Percentiles rank a stretch among this genome's conserved stretches.
Conservation (phyloP, 1,140 invertebrate species). For the Temnothorax nylanderi region DNA sequence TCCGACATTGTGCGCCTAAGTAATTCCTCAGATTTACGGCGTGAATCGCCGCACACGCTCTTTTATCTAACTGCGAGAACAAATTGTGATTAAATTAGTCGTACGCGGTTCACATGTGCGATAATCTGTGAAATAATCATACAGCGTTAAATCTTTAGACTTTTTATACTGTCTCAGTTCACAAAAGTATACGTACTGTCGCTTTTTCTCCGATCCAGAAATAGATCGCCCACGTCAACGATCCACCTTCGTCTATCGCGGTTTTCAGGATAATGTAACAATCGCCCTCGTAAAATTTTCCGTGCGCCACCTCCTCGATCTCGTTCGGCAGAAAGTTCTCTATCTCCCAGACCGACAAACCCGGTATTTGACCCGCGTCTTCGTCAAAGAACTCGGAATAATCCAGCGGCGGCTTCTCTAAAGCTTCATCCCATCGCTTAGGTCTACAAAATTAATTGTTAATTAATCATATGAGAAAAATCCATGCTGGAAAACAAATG, state of each 20-base stretch:
- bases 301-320: conserved; percentile 96
- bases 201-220: conserved; percentile 99
- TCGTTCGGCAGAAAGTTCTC: conserved; percentile 99
- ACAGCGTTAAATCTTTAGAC: not conserved
- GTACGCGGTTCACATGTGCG: too few species aligned
- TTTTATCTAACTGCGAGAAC: conserved; percentile 94
- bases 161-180: not conserved
- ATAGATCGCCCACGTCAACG: conserved; percentile 97
- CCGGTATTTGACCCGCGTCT: conserved; percentile 96
- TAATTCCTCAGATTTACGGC: conserved; percentile 99
- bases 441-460: conserved; percentile 86
- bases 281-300: conserved; percentile 99
- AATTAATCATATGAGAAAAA: conserved; percentile 24
- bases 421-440: conserved; percentile 96
- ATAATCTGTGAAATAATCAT: not conserved
- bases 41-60: conserved; percentile 99
- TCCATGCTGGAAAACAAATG: not conserved
- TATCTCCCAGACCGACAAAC: conserved; percentile 98
- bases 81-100: conserved; percentile 33
- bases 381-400: conserved; percentile 99
- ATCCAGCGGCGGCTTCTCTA: conserved; percentile 98
- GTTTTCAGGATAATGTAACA: conserved; percentile 99
- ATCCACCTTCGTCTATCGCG: conserved; percentile 93
- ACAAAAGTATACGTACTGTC: conserved; percentile 87
- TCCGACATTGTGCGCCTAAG: conserved; percentile 97